Base-by-base conservation (phyloP, 2,888 invertebrate genomes). In the Cosmorhoe ocellata region DNA sequence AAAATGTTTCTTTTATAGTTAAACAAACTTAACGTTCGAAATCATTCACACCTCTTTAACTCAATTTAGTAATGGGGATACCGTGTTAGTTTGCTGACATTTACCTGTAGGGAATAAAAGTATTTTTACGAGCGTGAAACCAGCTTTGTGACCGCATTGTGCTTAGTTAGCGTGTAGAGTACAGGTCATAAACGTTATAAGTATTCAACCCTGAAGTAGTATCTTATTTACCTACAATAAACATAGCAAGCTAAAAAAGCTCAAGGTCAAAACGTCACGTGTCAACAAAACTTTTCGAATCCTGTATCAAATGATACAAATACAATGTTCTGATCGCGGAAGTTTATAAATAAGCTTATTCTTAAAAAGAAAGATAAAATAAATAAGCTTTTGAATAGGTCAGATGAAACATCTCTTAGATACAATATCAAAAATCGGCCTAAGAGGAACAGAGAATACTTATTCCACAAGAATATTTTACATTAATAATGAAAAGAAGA, bases 61-160 rank as follows among this genome's bases (percentile, higher is more conserved):
- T 38, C 7, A 26, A 33, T 40, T 40, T 10, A 13, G 38, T 43
- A 41, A 50, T 47, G 40, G 38, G 24, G 11, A 46, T 51, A 38
- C 34, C 42, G 40, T 49, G 48, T 54, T 46, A 28, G 37, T 41
- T 48, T 45, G 49, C 7, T 39, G 49, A 50, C 51, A 53, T 47
- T 56, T 46, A 46, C 51, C 56, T 45, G 41, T 41, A 1, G 59
- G 50, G 59, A 54, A 56, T 56, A 62, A 64, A 66, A 61, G 58
- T 49, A 36, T 34, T 58, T 60, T 61, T 61, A 62, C 45, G 59
- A 49, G 50, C 55, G 53, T 59, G 47, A 58, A 62, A 60, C 58
- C 60, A 51, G 53, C 51, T 51, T 48, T 51, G 45, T 48, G 47
- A 37, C 46, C 37, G 37, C 34, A 49, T 48, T 34, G 41, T 42